Evolutionary conservation across 2,113 vertebrate species (phyloP).

Genomic region (Ellobius talpinus): DNA sequence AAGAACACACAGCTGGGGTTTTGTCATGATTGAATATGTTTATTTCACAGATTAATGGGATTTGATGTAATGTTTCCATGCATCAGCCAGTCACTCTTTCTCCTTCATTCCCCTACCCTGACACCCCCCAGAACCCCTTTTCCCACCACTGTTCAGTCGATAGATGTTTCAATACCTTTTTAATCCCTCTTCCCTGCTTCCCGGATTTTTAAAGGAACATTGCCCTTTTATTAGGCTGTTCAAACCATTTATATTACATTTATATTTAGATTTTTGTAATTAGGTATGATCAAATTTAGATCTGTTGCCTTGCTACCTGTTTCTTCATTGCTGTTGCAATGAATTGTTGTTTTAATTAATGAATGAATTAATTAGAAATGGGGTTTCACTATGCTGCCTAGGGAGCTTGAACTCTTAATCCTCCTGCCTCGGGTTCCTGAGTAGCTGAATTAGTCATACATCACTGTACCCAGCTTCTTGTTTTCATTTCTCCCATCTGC

Average conservation of each 20-base stretch:
- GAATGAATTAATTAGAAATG: neutral
- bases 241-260: neutral
- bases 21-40: neutral
- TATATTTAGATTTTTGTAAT: neutral
- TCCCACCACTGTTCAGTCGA: neutral
- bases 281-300: neutral
- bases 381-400: neutral
- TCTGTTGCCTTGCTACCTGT: neutral
- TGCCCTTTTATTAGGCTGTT: neutral
- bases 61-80: neutral
- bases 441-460: neutral
- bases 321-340: neutral
- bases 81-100: neutral
- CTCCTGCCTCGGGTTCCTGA: neutral
- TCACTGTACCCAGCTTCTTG: neutral
- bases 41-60: neutral
- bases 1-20: neutral
- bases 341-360: neutral
- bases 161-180: neutral
- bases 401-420: neutral
- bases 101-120: too few species aligned
- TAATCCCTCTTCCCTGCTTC: neutral
- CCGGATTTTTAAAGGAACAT: neutral
- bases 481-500: conserved; percentile 9
- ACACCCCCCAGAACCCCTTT: neutral